Evolutionary conservation across 2,113 vertebrate species (phyloP).

Genomic region (Rafetus swinhoei): DNA sequence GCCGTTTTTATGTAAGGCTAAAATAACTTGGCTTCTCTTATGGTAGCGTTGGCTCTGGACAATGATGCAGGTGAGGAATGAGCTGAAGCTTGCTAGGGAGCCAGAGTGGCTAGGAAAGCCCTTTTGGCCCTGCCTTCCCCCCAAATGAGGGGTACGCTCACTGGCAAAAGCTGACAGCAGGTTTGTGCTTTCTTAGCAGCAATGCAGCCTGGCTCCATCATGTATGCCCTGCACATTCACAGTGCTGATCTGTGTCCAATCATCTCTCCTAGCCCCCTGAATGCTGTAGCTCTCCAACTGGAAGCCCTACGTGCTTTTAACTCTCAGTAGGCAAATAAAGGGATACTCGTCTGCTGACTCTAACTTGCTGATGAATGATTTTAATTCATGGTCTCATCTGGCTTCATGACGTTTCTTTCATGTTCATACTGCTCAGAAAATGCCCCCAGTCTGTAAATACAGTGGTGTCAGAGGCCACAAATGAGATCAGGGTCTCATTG

Average conservation of each 20-base stretch:
- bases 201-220: background rate
- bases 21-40: background rate
- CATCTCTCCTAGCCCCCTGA: background rate
- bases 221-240: background rate
- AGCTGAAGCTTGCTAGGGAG: background rate
- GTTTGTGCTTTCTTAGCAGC: background rate
- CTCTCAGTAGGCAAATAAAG: background rate
- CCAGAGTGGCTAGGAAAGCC: background rate
- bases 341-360: background rate
- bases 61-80: accelerated
- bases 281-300: background rate
- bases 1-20: too few relatives aligned
- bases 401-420: background rate
- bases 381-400: background rate
- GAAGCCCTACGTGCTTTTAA: background rate
- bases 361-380: background rate
- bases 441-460: background rate
- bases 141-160: background rate
- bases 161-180: background rate
- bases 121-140: background rate
- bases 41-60: background rate
- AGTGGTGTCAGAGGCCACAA: background rate
- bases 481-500: background rate
- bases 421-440: background rate
- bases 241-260: background rate